Evolutionary conservation across 2,113 vertebrate species (phyloP), one percentile per base, ranked within the genome.

Genomic region (Irena cyanogastra): DNA sequence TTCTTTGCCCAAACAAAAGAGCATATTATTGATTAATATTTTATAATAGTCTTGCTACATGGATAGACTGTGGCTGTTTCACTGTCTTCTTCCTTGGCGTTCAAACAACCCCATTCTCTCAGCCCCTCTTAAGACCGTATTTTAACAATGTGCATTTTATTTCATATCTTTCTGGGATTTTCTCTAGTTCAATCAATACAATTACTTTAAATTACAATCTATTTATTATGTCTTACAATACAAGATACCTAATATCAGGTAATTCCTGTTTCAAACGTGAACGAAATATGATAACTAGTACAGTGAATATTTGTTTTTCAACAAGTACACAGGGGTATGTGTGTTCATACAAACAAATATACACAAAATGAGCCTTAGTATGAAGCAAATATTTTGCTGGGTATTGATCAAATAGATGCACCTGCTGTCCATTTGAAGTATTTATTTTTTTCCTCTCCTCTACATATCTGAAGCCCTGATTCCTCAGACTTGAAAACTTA

Each of bases 291-390:
- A 5, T 61, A 86, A 63, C 10, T 22, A 13, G 5, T 66, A 61
- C 6, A 47, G 27, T 44, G 30, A 71, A 23, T 74, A 59, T 56
- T 77, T 74, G 13, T 53, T 86, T 28, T 33, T 11, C 18, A 57
- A 1, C 13, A 57, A 1, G 1, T 18, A n/a, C 22, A 33, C 11
- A 74, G 19, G 7, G 12, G 28, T 9, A 30, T 6, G 4, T 2
- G 2, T 49, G 17, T 26, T 33, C n/a, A 13, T 44, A 39, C 35
- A 80, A 71, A 64, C 8, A 70, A 50, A 75, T 14, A 60, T 2
- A 39, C 7, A 35, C 11, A 41, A 69, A 41, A 37, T 56, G 14
- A 60, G 4, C 16, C 27, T 33, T 5, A 50, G 8, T 11, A 18
- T 24, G 41, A 71, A 49, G 41, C 16, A 37, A 82, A 45, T 49